phyloP scores from a whole-genome alignment of 2,113 vertebrate genomes.

The Apistogramma diplotaenia region DNA sequence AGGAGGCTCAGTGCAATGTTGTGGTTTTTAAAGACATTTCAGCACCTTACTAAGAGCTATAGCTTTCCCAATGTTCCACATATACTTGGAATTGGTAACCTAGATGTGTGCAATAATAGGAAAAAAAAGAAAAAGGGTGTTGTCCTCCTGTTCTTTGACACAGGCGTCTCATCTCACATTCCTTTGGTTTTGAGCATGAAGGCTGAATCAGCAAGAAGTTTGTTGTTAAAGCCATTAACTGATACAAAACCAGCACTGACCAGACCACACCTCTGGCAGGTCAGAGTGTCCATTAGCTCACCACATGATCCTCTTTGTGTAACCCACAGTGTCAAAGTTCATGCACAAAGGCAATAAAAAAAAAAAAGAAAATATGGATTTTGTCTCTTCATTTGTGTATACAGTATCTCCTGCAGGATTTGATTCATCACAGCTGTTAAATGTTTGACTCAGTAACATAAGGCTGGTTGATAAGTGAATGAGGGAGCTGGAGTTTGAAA shows the following conservation, averaged over 20 bases:
- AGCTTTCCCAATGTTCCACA: slow-evolving; percentile 62
- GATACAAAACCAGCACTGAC: slow-evolving; percentile 63
- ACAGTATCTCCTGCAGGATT: not conserved
- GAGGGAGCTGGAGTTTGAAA: not conserved
- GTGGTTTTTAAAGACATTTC: slow-evolving; percentile 55
- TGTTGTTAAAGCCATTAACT: slow-evolving; percentile 63
- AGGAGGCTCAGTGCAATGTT: slow-evolving; percentile 53
- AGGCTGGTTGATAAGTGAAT: not conserved
- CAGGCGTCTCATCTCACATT: slow-evolving; percentile 42
- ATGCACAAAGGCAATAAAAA: slow-evolving; percentile 75
- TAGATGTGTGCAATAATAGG: slow-evolving; percentile 75
- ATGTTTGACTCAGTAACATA: not conserved
- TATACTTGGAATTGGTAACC: slow-evolving; percentile 61
- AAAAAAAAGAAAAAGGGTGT: slow-evolving; percentile 17
- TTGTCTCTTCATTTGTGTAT: slow-evolving; percentile 34
- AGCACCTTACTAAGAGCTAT: slow-evolving; percentile 68
- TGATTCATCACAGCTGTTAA: not conserved
- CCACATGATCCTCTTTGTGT: slow-evolving; percentile 38
- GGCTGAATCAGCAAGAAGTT: slow-evolving; percentile 49
- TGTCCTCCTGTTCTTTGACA: slow-evolving; percentile 45
- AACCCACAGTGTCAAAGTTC: slow-evolving; percentile 67
- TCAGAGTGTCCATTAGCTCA: slow-evolving; percentile 43
- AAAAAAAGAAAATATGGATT: slow-evolving; percentile 28
- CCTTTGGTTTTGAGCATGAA: slow-evolving; percentile 50
- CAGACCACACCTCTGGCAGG: slow-evolving; percentile 63